A percentile compares a stretch with the other conserved stretches of the same genome.
Evolutionary conservation across 2,797 vertebrate genomes (phyloP).

Genomic region (Leptoclinus maculatus): DNA sequence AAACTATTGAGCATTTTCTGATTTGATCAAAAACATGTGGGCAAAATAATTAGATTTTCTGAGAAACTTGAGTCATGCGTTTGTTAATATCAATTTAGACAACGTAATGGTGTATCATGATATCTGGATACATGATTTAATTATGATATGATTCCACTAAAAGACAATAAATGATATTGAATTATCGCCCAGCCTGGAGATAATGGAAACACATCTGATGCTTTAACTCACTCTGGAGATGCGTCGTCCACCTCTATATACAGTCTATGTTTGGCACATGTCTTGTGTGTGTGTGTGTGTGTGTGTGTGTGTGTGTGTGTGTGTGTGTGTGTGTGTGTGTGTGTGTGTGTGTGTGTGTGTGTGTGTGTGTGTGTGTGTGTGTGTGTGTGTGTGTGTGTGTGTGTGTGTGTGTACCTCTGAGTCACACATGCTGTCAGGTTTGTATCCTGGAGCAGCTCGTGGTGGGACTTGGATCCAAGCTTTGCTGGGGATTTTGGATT

Average conservation of each 20-base stretch:
- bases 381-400: background rate
- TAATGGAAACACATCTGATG: background rate
- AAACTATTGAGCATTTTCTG: no score
- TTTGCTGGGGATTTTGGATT: constrained; percentile 91
- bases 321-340: constrained; percentile 7
- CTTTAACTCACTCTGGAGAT: constrained; percentile 80
- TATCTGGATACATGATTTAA: no score
- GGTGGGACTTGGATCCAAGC: constrained; percentile 89
- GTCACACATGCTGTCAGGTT: constrained; percentile 92
- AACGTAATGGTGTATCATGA: no score
- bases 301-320: constrained; percentile 2
- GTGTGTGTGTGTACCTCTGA: constrained; percentile 87
- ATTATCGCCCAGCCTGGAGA: no score
- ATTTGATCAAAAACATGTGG: no score
- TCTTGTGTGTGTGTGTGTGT: background rate
- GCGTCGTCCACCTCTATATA: background rate
- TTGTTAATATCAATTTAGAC: no score
- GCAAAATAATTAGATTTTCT: no score
- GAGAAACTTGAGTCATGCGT: no score
- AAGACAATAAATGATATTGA: no score
- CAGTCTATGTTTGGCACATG: background rate
- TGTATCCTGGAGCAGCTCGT: constrained; percentile 75
- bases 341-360: background rate
- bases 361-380: background rate
- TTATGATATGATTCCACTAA: no score